Conservation (phyloP, 1,140 invertebrate species). For the Eriosoma lanigerum region DNA sequence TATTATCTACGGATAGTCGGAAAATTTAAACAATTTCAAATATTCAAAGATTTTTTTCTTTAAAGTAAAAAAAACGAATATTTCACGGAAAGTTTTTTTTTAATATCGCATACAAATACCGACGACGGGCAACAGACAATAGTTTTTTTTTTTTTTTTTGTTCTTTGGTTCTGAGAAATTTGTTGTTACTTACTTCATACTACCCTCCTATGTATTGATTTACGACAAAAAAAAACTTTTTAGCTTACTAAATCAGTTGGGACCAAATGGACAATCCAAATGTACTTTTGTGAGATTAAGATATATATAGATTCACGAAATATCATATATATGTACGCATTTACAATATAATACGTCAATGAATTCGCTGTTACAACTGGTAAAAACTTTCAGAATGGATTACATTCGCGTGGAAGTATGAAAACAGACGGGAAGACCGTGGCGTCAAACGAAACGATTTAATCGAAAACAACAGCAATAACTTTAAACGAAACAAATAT, state of each 20-base stretch:
- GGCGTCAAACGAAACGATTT: not conserved
- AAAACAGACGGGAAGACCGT: not conserved
- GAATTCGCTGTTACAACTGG: slow-evolving; percentile 5
- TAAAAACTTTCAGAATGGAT: slow-evolving; percentile 12
- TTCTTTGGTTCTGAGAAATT: slow-evolving; percentile 3
- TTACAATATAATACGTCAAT: not conserved
- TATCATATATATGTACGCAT: not conserved
- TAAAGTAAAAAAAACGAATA: too few relatives aligned
- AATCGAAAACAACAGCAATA: not conserved
- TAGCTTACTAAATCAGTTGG: not conserved
- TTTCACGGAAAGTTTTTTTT: slow-evolving; percentile 24
- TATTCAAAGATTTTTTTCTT: too few relatives aligned
- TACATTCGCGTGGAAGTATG: not conserved
- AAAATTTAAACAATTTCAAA: too few relatives aligned
- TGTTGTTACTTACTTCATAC: not conserved
- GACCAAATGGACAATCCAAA: not conserved
- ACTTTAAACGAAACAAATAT: not conserved
- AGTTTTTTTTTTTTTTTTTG: not conserved
- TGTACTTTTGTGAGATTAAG: not conserved
- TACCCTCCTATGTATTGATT: not conserved
- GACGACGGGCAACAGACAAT: slow-evolving; percentile 3
- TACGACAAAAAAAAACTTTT: slow-evolving; percentile 10
- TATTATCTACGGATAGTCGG: too few relatives aligned
- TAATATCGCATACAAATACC: not conserved
- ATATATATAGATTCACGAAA: not conserved